These are phyloP conservation scores for Sebastes melanostomus DNA, from an alignment of 2,797 vertebrate species.

Conservation along the genomic window DNA sequence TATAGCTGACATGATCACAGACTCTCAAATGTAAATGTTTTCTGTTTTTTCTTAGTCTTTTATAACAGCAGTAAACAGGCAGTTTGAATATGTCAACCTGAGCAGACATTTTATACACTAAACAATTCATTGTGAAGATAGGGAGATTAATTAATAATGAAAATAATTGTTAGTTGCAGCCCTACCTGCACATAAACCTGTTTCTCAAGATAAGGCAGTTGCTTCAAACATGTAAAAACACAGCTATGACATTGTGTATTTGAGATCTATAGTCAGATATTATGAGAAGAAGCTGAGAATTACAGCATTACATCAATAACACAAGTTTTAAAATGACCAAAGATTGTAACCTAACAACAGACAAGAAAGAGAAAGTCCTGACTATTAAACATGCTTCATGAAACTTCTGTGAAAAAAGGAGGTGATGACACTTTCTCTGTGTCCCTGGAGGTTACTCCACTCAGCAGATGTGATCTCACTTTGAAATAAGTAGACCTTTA, in stretches of 20 bases:
- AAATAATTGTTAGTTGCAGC: background rate
- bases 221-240: background rate
- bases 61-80: background rate
- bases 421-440: constrained; percentile 14
- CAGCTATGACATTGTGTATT: background rate
- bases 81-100: background rate
- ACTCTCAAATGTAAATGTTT: background rate
- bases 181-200: background rate
- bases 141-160: background rate
- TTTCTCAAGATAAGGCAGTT: background rate
- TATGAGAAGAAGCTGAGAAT: background rate
- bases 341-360: background rate
- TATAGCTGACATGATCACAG: background rate
- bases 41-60: background rate
- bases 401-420: constrained; percentile 23
- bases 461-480: constrained; percentile 16
- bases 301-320: background rate
- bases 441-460: constrained; percentile 19
- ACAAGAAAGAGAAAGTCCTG: background rate
- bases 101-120: background rate
- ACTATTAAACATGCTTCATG: background rate
- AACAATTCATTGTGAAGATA: background rate
- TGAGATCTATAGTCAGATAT: background rate
- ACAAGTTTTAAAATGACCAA: background rate
- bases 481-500: constrained; percentile 54